A percentile compares a stretch with the other conserved stretches of the same genome.
Conservation (phyloP, 2,888 invertebrate genomes). For the Julus scanicus region DNA sequence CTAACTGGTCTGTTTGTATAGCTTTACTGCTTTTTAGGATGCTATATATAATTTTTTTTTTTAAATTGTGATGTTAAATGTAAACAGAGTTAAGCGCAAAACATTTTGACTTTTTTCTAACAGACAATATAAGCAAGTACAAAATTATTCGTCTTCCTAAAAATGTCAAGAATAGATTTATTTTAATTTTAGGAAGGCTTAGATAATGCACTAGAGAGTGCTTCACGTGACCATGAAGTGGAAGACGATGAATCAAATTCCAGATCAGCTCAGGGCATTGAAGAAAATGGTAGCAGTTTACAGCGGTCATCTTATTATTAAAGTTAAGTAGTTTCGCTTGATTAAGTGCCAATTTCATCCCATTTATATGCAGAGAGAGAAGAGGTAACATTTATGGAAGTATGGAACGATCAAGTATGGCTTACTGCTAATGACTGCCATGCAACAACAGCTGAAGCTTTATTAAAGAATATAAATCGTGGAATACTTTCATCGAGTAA, state of each 20-base stretch:
- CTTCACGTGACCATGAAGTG: background rate
- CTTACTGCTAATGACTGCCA: background rate
- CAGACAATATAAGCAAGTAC: too few relatives aligned
- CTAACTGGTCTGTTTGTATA: too few relatives aligned
- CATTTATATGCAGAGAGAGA: background rate
- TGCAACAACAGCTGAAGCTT: background rate
- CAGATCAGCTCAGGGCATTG: background rate
- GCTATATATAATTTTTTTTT: too few relatives aligned
- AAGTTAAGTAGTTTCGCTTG: background rate
- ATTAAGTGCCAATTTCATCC: background rate
- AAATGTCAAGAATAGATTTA: background rate
- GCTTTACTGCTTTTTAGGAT: too few relatives aligned
- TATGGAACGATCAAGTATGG: background rate
- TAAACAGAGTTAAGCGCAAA: too few relatives aligned
- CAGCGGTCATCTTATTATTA: background rate
- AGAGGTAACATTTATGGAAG: background rate
- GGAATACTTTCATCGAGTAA: background rate
- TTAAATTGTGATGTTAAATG: too few relatives aligned
- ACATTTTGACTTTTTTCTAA: too few relatives aligned
- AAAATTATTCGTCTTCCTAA: background rate
- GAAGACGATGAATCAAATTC: background rate
- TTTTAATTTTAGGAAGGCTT: conserved; percentile 10
- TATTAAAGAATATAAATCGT: background rate
- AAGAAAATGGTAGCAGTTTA: background rate
- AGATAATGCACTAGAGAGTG: background rate